Evolutionary conservation across 2,797 vertebrate genomes (phyloP), one percentile per base, ranked within the genome.

Genomic region (Eospalax fontanierii): DNA sequence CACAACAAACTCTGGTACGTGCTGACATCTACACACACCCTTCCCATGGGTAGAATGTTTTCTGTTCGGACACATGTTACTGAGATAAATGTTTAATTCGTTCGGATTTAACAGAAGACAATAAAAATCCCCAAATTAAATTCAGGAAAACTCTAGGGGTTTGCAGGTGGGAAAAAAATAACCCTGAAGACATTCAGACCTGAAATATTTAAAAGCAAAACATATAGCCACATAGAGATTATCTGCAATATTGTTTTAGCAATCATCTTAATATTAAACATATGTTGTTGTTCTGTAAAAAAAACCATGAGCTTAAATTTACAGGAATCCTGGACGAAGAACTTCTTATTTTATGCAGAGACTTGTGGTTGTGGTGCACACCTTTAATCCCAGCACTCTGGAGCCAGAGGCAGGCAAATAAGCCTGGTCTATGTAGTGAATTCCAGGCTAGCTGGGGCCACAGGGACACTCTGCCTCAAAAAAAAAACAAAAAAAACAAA

Each of bases 141-240:
- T 79, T 78, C 33, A 75, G 24, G 57, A 66, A 43, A 28, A 81
- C 57, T 24, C 70, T 38, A 35, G 1, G 5, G 46, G 5, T 38
- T 76, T 30, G 9, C 46, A 78, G 68, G 50, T 80, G 78, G 87
- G 43, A 91, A 93, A 89, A 93, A 91, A 87, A 87, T 30, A 26
- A 38, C 63, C 59, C 81, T 61, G 26, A 84, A 85, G 73, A 68
- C 5, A 26, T 35, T 85, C 63, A 76, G 63, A 30, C n/a, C 16
- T 63, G 78, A 84, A 89, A 61, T 18, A 26, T 38, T 54, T 71
- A 66, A 50, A 84, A 68, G n/a, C n/a, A 66, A 87, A 83, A 33
- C 10, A 3, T 33, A 8, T 9, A 28, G 63, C 15, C 4, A 3
- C 15, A 22, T 1, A 50, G 11, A 16, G 24, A 82, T 28, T 30